Conservation (phyloP, 2,888 invertebrate genomes). For the Emmelina monodactyla region DNA sequence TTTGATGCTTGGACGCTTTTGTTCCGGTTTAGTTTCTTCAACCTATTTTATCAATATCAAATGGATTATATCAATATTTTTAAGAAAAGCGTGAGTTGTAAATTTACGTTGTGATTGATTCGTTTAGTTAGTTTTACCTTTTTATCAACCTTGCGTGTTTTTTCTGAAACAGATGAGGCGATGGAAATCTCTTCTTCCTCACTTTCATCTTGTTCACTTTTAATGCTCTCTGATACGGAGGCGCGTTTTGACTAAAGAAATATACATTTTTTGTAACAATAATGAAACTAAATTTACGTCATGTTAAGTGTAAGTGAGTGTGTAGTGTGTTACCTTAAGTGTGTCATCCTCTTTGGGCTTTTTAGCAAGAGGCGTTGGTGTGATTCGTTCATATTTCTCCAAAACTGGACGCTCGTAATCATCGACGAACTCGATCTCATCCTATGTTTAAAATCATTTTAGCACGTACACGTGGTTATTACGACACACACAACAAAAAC, state of each 20-base stretch:
- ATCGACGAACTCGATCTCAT: conserved; percentile 62
- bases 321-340: conserved; percentile 48
- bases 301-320: conserved; percentile 21
- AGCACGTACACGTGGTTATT: conserved; percentile 39
- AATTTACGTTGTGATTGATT: conserved; percentile 8
- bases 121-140: conserved; percentile 31
- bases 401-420: conserved; percentile 81
- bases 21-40: conserved; percentile 38
- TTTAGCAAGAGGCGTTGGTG: conserved; percentile 62
- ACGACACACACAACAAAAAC: conserved; percentile 31
- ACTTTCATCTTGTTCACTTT: conserved; percentile 42
- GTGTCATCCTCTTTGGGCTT: conserved; percentile 54
- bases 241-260: conserved; percentile 45
- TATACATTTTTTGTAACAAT: conserved; percentile 13
- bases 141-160: too few relatives aligned
- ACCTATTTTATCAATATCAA: conserved; percentile 24
- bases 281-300: conserved; percentile 6
- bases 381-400: conserved; percentile 73
- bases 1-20: conserved; percentile 44
- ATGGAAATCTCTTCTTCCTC: conserved; percentile 51
- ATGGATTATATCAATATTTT: conserved; percentile 2
- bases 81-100: not conserved
- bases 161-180: conserved; percentile 38
- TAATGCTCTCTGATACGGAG: conserved; percentile 48
- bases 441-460: conserved; percentile 51